A percentile compares a stretch with the other conserved stretches of the same genome.
These are phyloP conservation scores for Artemia sinica DNA, from an alignment of 2,888 invertebrate genomes.

Conservation along the genomic window DNA sequence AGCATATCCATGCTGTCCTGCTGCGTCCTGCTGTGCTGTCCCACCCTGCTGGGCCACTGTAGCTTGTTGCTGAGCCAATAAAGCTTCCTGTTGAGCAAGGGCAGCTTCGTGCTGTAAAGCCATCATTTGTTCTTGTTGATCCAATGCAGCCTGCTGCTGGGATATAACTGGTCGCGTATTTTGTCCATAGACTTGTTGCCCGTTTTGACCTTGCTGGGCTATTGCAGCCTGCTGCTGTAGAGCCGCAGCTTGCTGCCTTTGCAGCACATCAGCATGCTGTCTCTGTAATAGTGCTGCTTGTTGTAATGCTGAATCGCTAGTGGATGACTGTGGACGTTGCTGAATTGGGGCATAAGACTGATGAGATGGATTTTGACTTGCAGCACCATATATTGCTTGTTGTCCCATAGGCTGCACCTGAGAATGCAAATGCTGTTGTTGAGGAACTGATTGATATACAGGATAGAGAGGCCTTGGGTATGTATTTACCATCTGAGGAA, in stretches of 20 bases:
- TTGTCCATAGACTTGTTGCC: neutral
- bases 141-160: neutral
- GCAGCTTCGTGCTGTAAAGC: neutral
- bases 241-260: neutral
- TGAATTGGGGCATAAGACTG: neutral
- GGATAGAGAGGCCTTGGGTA: neutral
- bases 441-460: neutral
- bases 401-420: neutral
- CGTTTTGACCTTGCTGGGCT: neutral
- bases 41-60: neutral
- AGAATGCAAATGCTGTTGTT: neutral
- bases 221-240: neutral
- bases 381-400: neutral
- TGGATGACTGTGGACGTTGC: neutral
- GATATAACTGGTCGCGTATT: neutral
- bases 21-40: neutral
- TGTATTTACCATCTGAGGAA: neutral
- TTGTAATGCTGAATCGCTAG: neutral
- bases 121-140: neutral
- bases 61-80: slow-evolving; percentile 2
- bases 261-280: neutral
- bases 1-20: neutral
- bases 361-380: neutral
- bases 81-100: neutral
- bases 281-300: neutral